These are phyloP conservation scores for Tyrophagus putrescentiae DNA, from an alignment of 1,140 invertebrate genomes.

Conservation along the genomic window DNA sequence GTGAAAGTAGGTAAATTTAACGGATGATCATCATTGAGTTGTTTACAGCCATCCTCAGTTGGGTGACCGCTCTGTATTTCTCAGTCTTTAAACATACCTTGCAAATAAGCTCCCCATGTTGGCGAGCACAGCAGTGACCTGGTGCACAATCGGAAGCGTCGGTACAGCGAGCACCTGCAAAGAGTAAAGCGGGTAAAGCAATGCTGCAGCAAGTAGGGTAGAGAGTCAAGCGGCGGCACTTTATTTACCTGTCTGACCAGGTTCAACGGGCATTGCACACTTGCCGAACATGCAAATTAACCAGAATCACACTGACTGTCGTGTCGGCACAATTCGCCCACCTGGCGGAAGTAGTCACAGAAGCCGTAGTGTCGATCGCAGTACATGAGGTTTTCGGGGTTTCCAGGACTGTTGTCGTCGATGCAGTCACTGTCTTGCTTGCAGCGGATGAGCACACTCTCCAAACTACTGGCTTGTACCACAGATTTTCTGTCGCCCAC, in stretches of 20 bases:
- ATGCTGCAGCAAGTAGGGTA: too few relatives aligned
- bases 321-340: constrained; percentile 26
- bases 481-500: too few relatives aligned
- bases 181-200: too few relatives aligned
- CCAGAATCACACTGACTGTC: constrained; percentile 27
- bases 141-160: constrained; percentile 26
- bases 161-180: constrained; percentile 27
- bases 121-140: constrained; percentile 28
- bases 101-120: constrained; percentile 29
- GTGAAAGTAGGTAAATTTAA: too few relatives aligned
- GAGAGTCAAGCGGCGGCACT: constrained; percentile 26
- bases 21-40: too few relatives aligned
- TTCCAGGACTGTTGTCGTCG: constrained; percentile 2
- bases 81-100: too few relatives aligned
- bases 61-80: too few relatives aligned
- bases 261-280: constrained; percentile 23
- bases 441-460: neutral
- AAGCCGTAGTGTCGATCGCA: constrained; percentile 28
- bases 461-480: too few relatives aligned
- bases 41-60: too few relatives aligned
- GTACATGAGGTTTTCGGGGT: neutral
- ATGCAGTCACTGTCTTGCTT: constrained; percentile 8
- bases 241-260: constrained; percentile 27
- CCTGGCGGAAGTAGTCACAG: constrained; percentile 21
- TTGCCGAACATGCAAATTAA: constrained; percentile 29